Percentiles rank a stretch among this genome's conserved stretches.
Evolutionary conservation across 2,113 vertebrate genomes (phyloP).

Genomic region (Lates calcarifer): DNA sequence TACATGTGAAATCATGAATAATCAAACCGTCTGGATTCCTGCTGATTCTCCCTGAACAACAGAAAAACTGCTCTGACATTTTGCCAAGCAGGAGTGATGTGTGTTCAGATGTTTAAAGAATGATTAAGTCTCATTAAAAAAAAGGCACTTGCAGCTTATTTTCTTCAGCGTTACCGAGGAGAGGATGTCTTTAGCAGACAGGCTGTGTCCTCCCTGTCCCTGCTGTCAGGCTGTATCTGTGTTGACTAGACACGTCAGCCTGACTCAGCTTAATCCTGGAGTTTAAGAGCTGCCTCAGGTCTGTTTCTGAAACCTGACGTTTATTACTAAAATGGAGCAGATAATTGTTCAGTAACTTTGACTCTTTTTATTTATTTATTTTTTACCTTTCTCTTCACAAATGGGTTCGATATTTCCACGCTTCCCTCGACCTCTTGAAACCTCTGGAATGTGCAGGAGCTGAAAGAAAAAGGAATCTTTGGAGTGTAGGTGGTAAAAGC

Average conservation of each 20-base stretch:
- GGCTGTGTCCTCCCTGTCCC: slow-evolving; percentile 22
- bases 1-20: not conserved
- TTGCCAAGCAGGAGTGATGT: not conserved
- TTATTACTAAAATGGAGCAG: slow-evolving; percentile 3
- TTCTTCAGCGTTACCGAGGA: slow-evolving; percentile 30
- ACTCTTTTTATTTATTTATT: no score
- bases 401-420: slow-evolving; percentile 31
- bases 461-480: slow-evolving; percentile 54
- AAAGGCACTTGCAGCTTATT: slow-evolving; percentile 17
- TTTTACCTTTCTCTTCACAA: slow-evolving; percentile 9
- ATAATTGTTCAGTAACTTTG: slow-evolving; percentile 1
- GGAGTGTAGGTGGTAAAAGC: slow-evolving; percentile 65
- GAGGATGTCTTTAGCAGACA: slow-evolving; percentile 13
- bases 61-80: not conserved
- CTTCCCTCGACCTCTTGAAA: slow-evolving; percentile 20
- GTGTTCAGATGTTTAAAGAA: not conserved
- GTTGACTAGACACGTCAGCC: slow-evolving; percentile 44
- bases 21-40: slow-evolving; percentile 1
- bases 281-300: slow-evolving; percentile 51
- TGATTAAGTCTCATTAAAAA: not conserved
- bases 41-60: not conserved
- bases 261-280: slow-evolving; percentile 38
- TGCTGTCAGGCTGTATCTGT: slow-evolving; percentile 23
- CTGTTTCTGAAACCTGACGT: slow-evolving; percentile 36
- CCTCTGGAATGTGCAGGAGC: slow-evolving; percentile 33